Conservation (phyloP, 2,888 invertebrate species). For the Cosmia pyralina region DNA sequence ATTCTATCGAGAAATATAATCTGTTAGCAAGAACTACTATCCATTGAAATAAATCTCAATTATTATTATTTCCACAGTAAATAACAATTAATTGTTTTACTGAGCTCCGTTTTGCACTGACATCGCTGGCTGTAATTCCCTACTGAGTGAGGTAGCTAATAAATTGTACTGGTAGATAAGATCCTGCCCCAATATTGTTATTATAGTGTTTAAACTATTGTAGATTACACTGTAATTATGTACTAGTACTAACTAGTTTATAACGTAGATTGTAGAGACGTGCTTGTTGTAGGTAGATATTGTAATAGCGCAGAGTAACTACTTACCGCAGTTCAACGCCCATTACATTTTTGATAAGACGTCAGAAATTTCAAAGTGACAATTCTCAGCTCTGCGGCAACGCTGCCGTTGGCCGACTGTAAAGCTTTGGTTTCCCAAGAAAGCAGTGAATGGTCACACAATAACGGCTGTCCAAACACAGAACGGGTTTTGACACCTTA, state of each 20-base stretch:
- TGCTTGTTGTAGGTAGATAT: neutral
- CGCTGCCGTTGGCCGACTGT: neutral
- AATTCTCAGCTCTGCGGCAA: neutral
- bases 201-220: conserved; percentile 53
- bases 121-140: conserved; percentile 32
- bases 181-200: conserved; percentile 49
- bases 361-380: neutral
- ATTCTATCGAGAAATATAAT: neutral
- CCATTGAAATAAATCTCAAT: conserved; percentile 11
- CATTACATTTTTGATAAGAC: neutral
- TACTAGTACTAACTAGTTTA: conserved; percentile 15
- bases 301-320: neutral
- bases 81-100: conserved; percentile 36
- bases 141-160: conserved; percentile 41
- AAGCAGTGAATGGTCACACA: no score
- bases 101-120: conserved; percentile 24
- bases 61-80: conserved; percentile 14
- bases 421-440: no score
- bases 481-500: no score
- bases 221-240: conserved; percentile 47
- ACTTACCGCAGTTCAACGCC: neutral
- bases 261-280: conserved; percentile 6
- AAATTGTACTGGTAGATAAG: conserved; percentile 57
- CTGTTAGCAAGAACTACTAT: neutral
- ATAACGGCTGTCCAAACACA: no score